A percentile compares a stretch with the other conserved stretches of the same genome.
Conservation (phyloP, 2,113 vertebrate genomes). For the Lamprotornis superbus region DNA sequence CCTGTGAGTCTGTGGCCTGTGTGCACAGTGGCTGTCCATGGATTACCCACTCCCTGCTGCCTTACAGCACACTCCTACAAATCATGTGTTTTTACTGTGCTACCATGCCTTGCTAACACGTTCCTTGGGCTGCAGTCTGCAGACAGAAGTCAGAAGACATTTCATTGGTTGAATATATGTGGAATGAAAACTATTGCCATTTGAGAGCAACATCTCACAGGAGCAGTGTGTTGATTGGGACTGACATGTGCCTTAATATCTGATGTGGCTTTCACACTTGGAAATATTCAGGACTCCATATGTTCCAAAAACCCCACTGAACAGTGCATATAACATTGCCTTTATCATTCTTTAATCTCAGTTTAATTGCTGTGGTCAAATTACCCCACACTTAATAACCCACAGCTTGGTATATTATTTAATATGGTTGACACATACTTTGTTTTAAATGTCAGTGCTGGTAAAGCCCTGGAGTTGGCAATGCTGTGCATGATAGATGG, state of each 20-base stretch:
- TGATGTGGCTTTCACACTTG: slow-evolving; percentile 74
- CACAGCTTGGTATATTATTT: slow-evolving; percentile 91
- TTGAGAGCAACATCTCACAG: not conserved
- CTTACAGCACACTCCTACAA: not conserved
- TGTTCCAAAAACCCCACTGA: slow-evolving; percentile 69
- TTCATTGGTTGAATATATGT: not conserved
- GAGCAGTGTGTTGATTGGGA: slow-evolving; percentile 37
- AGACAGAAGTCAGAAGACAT: not conserved
- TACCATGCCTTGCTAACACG: not conserved
- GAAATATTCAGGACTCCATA: slow-evolving; percentile 72
- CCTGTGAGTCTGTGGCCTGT: not conserved
- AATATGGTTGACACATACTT: slow-evolving; percentile 85
- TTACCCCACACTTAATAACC: slow-evolving; percentile 95
- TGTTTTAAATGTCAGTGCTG: slow-evolving; percentile 82
- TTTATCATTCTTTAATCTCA: slow-evolving; percentile 87
- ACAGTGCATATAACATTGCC: slow-evolving; percentile 71
- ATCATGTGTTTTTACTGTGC: not conserved
- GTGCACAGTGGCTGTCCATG: not conserved
- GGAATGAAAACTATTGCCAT: not conserved
- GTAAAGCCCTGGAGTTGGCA: slow-evolving; percentile 81
- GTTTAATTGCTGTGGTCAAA: slow-evolving; percentile 93
- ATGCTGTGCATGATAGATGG: slow-evolving; percentile 81
- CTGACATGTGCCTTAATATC: slow-evolving; percentile 65
- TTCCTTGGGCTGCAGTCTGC: not conserved
- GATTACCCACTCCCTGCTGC: not conserved